Conservation (phyloP, 2,113 vertebrate species). For the Marcusenius ussheri region DNA sequence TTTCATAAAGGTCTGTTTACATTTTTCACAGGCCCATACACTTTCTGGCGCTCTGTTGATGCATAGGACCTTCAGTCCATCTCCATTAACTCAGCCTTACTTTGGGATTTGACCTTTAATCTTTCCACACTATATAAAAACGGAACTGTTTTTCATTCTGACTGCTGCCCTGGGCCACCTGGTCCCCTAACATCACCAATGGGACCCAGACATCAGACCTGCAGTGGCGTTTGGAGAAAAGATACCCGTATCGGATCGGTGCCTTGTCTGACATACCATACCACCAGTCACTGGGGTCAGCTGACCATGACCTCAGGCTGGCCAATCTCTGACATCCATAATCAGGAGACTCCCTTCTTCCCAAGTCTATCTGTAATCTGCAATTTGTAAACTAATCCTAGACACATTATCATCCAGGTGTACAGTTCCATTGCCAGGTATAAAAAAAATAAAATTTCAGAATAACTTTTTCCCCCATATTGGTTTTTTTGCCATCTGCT, state of each 20-base stretch:
- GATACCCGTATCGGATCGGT: not conserved
- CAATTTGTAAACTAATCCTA: not conserved
- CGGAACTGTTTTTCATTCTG: not conserved
- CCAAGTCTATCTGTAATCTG: not conserved
- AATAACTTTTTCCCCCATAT: not conserved
- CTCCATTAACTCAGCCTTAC: not conserved
- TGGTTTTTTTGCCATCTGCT: not conserved
- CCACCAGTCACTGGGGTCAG: not conserved
- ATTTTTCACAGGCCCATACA: not conserved
- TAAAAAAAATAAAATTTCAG: not conserved
- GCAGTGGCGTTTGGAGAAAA: not conserved
- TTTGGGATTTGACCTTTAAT: not conserved
- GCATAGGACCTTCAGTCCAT: not conserved
- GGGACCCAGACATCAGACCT: not conserved
- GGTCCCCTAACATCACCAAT: not conserved
- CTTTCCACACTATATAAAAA: not conserved
- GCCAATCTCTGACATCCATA: not conserved
- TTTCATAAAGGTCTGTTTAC: conserved; percentile 3
- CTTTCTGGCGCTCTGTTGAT: not conserved
- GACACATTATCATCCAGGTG: not conserved
- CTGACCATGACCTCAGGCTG: not conserved
- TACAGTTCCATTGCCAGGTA: not conserved
- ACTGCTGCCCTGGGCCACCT: not conserved
- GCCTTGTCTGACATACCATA: not conserved
- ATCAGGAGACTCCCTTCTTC: not conserved